Base-by-base conservation (phyloP, 2,113 vertebrate genomes). In the Cynopterus brachyotis region DNA sequence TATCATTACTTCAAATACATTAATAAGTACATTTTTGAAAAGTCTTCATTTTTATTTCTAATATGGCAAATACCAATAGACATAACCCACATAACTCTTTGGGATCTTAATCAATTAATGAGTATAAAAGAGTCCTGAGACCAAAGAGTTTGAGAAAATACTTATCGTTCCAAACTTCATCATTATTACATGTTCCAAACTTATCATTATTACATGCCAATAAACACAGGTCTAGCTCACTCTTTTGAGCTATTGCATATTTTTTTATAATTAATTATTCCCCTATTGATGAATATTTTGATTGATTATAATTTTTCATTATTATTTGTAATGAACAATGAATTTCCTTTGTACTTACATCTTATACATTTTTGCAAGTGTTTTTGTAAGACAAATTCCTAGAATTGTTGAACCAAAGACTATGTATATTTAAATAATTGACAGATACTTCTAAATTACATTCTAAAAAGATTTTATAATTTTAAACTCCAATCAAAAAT, bases 351-450 rank as follows among this genome's bases (percentile, higher is more conserved):
- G 70, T 69, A 32, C 15, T 67, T 88, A 22, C 9, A 19, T 47
- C 37, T 78, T 79, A 64, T 1, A 17, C 3, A 85, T 0, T 86
- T 90, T 64, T 81, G 42, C 37, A 72, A 45, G 10, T 78, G 32
- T 91, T 89, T 96, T 85, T 93, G 45, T 70, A 95, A 50, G 37
- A 83, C 42, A 93, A 28, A 85, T 84, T 94, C 9, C 64, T 80
- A 64, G 64, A 80, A 57, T 35, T 53, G 28, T 53, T 53, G 35
- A 93, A 70, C 84, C 64, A 64, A 90, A 87, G 28, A 55, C 22
- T 53, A 47, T 32, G 13, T 69, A 79, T 9, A 32, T 57, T 66
- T 80, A 47, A 91, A 80, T 89, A 70, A 32, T 53, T 53, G 67
- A 89, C 9, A 87, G 69, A 89, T 35, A 70, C 37, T 85, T 88